phyloP scores from a whole-genome alignment of 2,888 invertebrate genomes.

The Ligdia adustata region DNA sequence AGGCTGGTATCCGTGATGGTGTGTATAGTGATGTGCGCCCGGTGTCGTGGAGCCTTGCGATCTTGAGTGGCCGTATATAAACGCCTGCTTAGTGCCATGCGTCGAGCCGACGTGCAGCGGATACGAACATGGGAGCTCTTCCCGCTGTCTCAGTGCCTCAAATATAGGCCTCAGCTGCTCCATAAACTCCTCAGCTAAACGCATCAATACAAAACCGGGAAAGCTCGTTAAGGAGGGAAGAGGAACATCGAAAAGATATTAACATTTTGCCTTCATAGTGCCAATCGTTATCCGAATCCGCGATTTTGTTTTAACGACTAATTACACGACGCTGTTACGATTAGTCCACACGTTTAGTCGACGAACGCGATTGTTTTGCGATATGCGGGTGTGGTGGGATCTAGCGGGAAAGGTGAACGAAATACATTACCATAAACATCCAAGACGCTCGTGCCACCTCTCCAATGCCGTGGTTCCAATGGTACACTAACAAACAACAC shows the following conservation, averaged over 20 bases:
- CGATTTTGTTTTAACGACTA: constrained; percentile 43
- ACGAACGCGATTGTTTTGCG: constrained; percentile 62
- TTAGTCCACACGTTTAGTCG: constrained; percentile 74
- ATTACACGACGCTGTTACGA: constrained; percentile 61
- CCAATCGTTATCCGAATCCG: constrained; percentile 73
- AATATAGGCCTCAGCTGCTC: constrained; percentile 98
- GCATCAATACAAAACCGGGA: constrained; percentile 78
- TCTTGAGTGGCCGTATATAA: constrained; percentile 86
- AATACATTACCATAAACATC: constrained; percentile 79
- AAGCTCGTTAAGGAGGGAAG: constrained; percentile 68
- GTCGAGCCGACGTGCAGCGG: constrained; percentile 93
- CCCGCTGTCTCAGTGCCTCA: constrained; percentile 95
- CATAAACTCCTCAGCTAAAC: constrained; percentile 96
- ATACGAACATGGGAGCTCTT: constrained; percentile 95
- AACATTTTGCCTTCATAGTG: constrained; percentile 75
- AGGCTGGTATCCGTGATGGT: constrained; percentile 88
- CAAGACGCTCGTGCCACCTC: constrained; percentile 81
- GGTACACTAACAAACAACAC: constrained; percentile 79
- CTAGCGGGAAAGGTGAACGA: constrained; percentile 73
- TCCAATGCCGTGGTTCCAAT: constrained; percentile 81
- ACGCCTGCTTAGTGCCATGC: constrained; percentile 85
- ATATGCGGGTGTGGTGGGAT: constrained; percentile 68
- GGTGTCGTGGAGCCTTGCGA: constrained; percentile 86
- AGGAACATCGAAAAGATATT: constrained; percentile 50
- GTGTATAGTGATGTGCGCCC: constrained; percentile 86